These are phyloP conservation scores for Pteruthius melanotis DNA, from an alignment of 2,113 vertebrate genomes.

Conservation along the genomic window DNA sequence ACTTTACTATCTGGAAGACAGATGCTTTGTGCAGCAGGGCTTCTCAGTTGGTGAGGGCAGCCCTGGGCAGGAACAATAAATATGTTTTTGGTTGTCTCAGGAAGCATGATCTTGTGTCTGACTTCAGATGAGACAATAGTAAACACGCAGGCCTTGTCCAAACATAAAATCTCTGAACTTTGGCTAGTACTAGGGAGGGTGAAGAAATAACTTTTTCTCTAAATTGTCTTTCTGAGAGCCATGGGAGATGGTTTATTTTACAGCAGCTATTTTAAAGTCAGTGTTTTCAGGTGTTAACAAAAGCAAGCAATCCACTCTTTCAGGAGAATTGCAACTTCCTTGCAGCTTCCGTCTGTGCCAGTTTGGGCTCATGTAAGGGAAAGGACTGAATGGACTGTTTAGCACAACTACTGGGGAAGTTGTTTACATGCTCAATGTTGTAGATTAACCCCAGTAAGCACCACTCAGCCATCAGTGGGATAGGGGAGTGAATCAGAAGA, in stretches of 20 bases:
- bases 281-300: neutral
- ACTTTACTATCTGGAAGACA: neutral
- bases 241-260: neutral
- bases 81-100: rapidly evolving
- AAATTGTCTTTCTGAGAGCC: neutral
- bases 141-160: neutral
- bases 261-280: neutral
- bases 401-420: neutral
- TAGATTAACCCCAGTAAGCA: neutral
- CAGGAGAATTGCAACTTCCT: neutral
- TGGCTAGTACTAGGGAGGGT: neutral
- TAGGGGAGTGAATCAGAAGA: neutral
- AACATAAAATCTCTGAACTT: neutral
- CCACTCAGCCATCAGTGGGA: rapidly evolving
- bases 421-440: neutral
- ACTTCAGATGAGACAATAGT: neutral
- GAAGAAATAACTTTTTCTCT: neutral
- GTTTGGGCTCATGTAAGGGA: neutral
- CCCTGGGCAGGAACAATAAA: neutral
- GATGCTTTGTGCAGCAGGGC: neutral
- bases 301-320: neutral
- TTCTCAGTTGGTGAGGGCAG: neutral
- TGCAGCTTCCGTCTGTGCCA: neutral
- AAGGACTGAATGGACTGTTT: neutral
- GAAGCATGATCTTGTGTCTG: neutral